These are phyloP conservation scores for Otolemur garnettii DNA, from an alignment of 2,113 vertebrate species.

Conservation along the genomic window DNA sequence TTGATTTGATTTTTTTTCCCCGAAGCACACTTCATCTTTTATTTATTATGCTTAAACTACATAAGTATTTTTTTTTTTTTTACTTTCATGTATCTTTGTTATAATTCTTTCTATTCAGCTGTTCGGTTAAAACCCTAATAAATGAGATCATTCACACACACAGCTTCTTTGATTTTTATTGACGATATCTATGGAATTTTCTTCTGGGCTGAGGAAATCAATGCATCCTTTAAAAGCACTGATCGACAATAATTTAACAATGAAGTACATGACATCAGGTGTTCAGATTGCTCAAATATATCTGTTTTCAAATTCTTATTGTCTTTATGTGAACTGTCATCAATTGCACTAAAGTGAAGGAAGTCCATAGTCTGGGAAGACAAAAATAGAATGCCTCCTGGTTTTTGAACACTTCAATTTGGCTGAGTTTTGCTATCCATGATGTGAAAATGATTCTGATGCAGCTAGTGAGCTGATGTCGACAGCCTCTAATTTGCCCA, in stretches of 20 bases:
- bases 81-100: slow-evolving; percentile 82
- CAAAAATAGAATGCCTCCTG: neutral
- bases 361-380: neutral
- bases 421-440: neutral
- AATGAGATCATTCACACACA: slow-evolving; percentile 84
- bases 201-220: slow-evolving; percentile 82
- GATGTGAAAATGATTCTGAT: neutral
- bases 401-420: neutral
- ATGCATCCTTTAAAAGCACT: slow-evolving; percentile 80
- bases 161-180: slow-evolving; percentile 71
- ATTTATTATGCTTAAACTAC: slow-evolving; percentile 84
- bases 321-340: neutral
- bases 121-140: slow-evolving; percentile 83
- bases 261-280: slow-evolving; percentile 75
- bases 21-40: slow-evolving; percentile 87
- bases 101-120: slow-evolving; percentile 75
- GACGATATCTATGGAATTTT: slow-evolving; percentile 82
- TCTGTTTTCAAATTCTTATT: slow-evolving; percentile 13
- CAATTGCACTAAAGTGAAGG: neutral
- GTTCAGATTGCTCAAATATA: neutral
- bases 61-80: slow-evolving; percentile 80
- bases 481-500: slow-evolving; percentile 48
- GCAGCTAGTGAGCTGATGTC: slow-evolving; percentile 10
- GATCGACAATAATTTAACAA: slow-evolving; percentile 81
- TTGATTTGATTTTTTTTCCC: slow-evolving; percentile 81